Conservation (phyloP, 2,888 invertebrate genomes). For the Chrysomela aeneicollis region DNA sequence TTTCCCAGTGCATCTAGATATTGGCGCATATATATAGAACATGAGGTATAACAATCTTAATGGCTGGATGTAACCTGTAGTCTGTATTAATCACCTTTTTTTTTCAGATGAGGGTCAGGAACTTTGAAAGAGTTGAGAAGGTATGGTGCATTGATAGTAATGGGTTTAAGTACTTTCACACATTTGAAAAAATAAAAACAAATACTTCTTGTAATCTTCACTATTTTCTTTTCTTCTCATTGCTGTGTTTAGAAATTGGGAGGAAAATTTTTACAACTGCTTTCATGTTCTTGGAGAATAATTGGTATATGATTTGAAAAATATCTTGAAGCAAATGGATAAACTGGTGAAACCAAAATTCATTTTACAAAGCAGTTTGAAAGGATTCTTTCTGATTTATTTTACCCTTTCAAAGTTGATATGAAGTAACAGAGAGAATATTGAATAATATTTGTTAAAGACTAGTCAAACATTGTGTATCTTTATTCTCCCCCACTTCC, state of each 20-base stretch:
- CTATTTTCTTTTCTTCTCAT: constrained; percentile 38
- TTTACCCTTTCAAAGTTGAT: constrained; percentile 24
- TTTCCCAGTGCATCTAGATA: constrained; percentile 97
- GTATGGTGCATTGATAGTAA: constrained; percentile 63
- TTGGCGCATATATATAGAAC: constrained; percentile 99
- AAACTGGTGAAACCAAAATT: too few relatives aligned
- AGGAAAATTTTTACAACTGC: constrained; percentile 54
- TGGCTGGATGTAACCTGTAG: not conserved
- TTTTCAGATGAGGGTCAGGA: constrained; percentile 94
- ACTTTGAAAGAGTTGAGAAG: constrained; percentile 99
- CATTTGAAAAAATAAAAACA: constrained; percentile 42
- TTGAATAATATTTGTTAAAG: constrained; percentile 50
- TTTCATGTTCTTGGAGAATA: not conserved
- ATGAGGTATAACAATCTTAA: constrained; percentile 73
- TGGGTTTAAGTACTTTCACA: constrained; percentile 46
- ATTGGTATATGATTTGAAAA: too few relatives aligned
- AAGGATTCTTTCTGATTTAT: constrained; percentile 52
- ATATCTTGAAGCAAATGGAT: too few relatives aligned
- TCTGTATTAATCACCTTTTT: constrained; percentile 43
- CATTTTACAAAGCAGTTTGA: constrained; percentile 18
- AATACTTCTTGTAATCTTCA: constrained; percentile 32
- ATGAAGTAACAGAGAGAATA: not conserved
- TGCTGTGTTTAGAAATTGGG: constrained; percentile 59
- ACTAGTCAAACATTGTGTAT: constrained; percentile 44
- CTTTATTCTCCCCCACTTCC: constrained; percentile 28